Percentiles rank a stretch among this genome's conserved stretches.
Evolutionary conservation across 2,888 invertebrate species (phyloP).

Genomic region (Trichopria drosophilae): DNA sequence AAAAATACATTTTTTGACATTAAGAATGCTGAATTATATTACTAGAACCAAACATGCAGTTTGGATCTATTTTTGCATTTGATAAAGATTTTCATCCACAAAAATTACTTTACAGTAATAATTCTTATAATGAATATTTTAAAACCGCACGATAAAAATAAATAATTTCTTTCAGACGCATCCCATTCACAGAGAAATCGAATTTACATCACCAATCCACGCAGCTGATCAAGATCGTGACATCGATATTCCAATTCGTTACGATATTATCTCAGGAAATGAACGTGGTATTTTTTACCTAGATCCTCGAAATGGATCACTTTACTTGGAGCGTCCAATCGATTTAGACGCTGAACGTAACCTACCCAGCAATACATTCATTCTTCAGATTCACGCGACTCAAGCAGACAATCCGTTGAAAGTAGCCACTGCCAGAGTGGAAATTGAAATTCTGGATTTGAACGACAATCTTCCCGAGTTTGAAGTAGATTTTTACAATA

Average conservation of each 20-base stretch:
- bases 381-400: slow-evolving; percentile 76
- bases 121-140: not conserved
- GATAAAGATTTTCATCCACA: no score
- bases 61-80: no score
- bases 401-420: slow-evolving; percentile 79
- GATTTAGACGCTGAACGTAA: slow-evolving; percentile 75
- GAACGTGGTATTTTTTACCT: slow-evolving; percentile 76
- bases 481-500: slow-evolving; percentile 86
- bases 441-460: slow-evolving; percentile 74
- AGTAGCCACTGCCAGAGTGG: slow-evolving; percentile 73
- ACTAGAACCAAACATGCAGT: no score
- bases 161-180: slow-evolving; percentile 6
- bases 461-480: slow-evolving; percentile 87
- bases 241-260: slow-evolving; percentile 73
- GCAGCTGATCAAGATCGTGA: slow-evolving; percentile 81
- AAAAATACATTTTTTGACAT: no score
- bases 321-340: slow-evolving; percentile 78
- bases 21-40: no score
- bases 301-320: slow-evolving; percentile 72
- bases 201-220: slow-evolving; percentile 72
- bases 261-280: slow-evolving; percentile 80
- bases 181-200: slow-evolving; percentile 70
- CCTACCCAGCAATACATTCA: slow-evolving; percentile 77
- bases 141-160: not conserved
- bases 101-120: slow-evolving; percentile 1